Conservation (phyloP, 37 sponge, comb jelly and placozoan genomes). For the Tethya wilhelma region DNA sequence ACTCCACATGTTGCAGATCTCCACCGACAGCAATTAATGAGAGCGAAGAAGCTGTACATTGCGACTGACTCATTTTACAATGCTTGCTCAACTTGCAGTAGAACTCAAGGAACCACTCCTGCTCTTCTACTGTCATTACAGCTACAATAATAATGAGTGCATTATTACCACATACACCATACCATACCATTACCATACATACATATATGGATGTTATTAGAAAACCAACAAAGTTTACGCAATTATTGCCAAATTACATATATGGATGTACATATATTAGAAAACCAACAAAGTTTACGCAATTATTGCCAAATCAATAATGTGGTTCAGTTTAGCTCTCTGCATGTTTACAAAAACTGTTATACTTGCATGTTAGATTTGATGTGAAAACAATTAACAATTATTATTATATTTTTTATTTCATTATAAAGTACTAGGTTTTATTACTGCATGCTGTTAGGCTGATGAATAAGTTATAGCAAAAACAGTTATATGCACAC, state of each 20-base stretch:
- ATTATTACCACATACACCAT: too few relatives aligned
- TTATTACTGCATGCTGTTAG: too few relatives aligned
- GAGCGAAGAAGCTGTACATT: background rate
- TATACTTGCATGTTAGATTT: too few relatives aligned
- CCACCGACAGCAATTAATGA: background rate
- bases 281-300: background rate
- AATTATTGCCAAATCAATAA: background rate
- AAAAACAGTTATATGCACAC: too few relatives aligned
- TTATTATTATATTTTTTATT: too few relatives aligned
- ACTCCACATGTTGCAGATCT: slow-evolving; percentile 15
- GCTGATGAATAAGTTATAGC: too few relatives aligned
- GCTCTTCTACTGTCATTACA: slow-evolving; percentile 32
- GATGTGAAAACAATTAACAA: too few relatives aligned
- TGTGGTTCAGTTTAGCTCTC: too few relatives aligned
- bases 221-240: background rate
- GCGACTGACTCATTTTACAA: background rate
- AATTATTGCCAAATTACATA: background rate
- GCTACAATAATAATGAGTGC: background rate
- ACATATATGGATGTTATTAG: background rate
- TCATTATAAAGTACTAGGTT: too few relatives aligned
- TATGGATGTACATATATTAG: background rate
- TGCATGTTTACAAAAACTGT: too few relatives aligned
- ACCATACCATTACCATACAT: too few relatives aligned
- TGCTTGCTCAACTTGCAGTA: slow-evolving; percentile 29
- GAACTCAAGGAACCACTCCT: slow-evolving; percentile 27